Evolutionary conservation across 2,797 vertebrate species (phyloP).

Genomic region (Meriones psammophilus): DNA sequence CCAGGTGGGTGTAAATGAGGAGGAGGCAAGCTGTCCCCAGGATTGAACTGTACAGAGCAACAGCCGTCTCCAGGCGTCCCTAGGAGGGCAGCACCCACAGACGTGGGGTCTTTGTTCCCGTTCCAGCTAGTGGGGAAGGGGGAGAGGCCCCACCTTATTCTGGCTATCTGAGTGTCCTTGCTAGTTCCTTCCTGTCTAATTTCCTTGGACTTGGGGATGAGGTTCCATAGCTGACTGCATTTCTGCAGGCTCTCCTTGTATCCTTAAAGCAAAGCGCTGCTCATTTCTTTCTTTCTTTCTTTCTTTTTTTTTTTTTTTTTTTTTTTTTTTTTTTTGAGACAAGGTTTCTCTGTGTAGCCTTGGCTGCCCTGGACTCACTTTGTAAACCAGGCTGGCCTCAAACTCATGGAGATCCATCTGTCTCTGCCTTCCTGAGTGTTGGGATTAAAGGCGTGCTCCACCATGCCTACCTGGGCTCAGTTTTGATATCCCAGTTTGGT

Average conservation of each 20-base stretch:
- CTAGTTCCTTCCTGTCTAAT: not conserved
- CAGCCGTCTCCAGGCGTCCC: not conserved
- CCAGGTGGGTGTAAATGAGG: constrained; percentile 69
- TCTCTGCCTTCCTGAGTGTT: no score
- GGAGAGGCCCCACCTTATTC: not conserved
- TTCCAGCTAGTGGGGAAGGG: not conserved
- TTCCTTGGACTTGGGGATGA: not conserved
- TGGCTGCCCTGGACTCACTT: no score
- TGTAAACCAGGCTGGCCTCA: no score
- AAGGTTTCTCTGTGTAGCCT: no score
- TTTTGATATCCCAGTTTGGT: not conserved
- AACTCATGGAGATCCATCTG: no score
- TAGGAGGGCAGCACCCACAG: not conserved
- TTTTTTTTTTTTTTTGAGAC: no score
- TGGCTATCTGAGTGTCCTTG: not conserved
- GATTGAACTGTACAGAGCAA: constrained; percentile 73
- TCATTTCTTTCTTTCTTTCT: not conserved
- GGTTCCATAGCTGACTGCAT: not conserved
- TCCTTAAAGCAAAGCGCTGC: not conserved
- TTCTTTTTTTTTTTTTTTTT: no score
- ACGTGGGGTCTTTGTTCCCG: not conserved
- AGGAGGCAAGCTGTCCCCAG: constrained; percentile 86
- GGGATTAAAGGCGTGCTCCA: no score
- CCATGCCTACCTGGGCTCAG: not conserved
- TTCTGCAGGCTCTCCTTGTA: not conserved